Base-by-base conservation (phyloP, 2,797 vertebrate species). In the Arremon aurantiirostris region DNA sequence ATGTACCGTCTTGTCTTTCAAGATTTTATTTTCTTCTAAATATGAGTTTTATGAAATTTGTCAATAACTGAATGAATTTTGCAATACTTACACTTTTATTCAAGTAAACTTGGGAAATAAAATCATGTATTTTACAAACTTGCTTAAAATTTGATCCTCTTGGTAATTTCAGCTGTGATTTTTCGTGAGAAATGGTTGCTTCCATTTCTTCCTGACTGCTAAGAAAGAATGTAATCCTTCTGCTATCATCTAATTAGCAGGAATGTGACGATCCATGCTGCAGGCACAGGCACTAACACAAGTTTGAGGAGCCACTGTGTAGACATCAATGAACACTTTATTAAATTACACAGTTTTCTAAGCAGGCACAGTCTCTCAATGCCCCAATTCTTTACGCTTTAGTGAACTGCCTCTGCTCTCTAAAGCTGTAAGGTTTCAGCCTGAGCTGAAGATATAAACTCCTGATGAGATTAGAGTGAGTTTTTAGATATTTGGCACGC, bases 261-360 rank as follows among this genome's bases (percentile, higher is more conserved):
- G 92, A 97, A 95, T 92, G 86, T 87, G 86, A 91, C 90, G 94
- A 82, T 96, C 85, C 65, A 52, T 92, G 96, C 97, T 98, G 70
- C 92, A 84, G 94, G 96, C 97, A 95, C 87, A 86, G 37, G 63
- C 96, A 92, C 85, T 96, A 96, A 82, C 94, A 94, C 95, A 91
- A 93, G 96, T 95, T 94, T 96, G 97, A 97, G 91, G 93, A 96
- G 95, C 88, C 89, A 55, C 90, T 78, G 79, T 96, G 87, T 96
- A 97, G 97, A 97, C 96, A 97, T 96, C 97, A 97, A 79, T 97
- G 97, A 97, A 95, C 97, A 89, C 66, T 95, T 98, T 97, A 98
- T 98, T 98, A 97, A 98, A 98, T 98, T 97, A 98, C 96, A 97
- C 96, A 97, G 94, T 95, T 95, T 95, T 90, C 94, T 96, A 97